These are phyloP conservation scores for Cebidichthys violaceus DNA, from an alignment of 2,113 vertebrate genomes.

Conservation along the genomic window DNA sequence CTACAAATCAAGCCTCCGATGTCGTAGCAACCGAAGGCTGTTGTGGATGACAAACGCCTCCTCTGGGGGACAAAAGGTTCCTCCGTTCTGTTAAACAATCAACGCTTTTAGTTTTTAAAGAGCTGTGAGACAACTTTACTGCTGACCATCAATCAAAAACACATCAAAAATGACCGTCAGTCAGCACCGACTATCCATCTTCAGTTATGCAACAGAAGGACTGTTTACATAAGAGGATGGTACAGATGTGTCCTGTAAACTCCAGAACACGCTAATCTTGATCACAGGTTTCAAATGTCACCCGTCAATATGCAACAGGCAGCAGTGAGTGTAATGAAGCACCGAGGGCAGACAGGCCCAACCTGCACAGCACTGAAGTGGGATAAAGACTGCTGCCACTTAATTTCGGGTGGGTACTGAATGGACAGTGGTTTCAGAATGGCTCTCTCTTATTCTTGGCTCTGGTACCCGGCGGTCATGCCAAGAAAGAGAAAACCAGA, in stretches of 20 bases:
- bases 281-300: conserved; percentile 53
- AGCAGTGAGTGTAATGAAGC: conserved; percentile 25
- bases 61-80: conserved; percentile 66
- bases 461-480: conserved; percentile 38
- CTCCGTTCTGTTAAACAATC: conserved; percentile 56
- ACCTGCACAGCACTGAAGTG: conserved; percentile 62
- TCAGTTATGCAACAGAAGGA: conserved; percentile 19
- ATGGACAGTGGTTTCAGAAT: conserved; percentile 75
- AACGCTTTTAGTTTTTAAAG: conserved; percentile 12
- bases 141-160: conserved; percentile 51
- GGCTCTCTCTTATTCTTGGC: conserved; percentile 83
- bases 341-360: conserved; percentile 13
- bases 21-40: conserved; percentile 73
- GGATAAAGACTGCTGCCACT: conserved; percentile 76
- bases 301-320: conserved; percentile 25
- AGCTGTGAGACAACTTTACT: conserved; percentile 27
- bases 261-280: not conserved
- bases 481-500: conserved; percentile 81
- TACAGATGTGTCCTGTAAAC: not conserved
- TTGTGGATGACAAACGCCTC: conserved; percentile 70
- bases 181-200: conserved; percentile 15
- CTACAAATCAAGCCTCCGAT: conserved; percentile 79
- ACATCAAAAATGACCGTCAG: conserved; percentile 45
- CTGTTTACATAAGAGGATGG: not conserved
- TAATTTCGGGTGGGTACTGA: conserved; percentile 75